Evolutionary conservation across 2,888 invertebrate species (phyloP).

Genomic region (Choreutis nemorana): DNA sequence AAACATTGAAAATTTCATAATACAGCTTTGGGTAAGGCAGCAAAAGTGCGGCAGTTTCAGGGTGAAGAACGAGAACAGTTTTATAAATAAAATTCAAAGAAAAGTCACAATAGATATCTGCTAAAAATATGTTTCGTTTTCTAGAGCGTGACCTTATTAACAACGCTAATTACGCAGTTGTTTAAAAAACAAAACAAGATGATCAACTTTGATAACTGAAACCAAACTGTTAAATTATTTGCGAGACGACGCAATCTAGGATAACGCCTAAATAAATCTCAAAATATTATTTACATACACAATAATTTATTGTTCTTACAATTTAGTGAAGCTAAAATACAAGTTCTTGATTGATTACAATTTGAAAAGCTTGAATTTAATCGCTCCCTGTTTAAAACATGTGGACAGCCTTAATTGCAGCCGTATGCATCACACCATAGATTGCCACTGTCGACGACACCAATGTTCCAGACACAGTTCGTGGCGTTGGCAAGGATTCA

Average conservation of each 20-base stretch:
- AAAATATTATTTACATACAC: constrained; percentile 62
- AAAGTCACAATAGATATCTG: not conserved
- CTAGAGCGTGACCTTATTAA: constrained; percentile 6
- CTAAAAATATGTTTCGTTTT: constrained; percentile 4
- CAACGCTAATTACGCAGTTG: constrained; percentile 6
- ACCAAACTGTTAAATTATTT: not conserved
- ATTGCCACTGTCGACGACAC: constrained; percentile 40
- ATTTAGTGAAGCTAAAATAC: constrained; percentile 66
- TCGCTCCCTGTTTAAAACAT: constrained; percentile 48
- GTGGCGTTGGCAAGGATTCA: constrained; percentile 25
- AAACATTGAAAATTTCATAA: too few relatives aligned
- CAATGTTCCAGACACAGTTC: constrained; percentile 17
- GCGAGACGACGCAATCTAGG: constrained; percentile 18
- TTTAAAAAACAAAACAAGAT: too few relatives aligned
- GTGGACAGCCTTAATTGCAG: too few relatives aligned
- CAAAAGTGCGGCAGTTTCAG: too few relatives aligned
- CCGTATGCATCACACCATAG: constrained; percentile 45
- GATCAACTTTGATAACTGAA: too few relatives aligned
- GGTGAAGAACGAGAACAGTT: too few relatives aligned
- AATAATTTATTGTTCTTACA: constrained; percentile 68
- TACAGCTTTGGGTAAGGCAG: too few relatives aligned
- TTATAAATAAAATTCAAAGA: not conserved
- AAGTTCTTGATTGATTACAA: constrained; percentile 62
- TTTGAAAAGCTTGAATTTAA: constrained; percentile 55
- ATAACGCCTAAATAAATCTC: constrained; percentile 59